Evolutionary conservation across 2,888 invertebrate genomes (phyloP), one percentile per base, ranked within the genome.

Genomic region (Leucophora obtusa): DNA sequence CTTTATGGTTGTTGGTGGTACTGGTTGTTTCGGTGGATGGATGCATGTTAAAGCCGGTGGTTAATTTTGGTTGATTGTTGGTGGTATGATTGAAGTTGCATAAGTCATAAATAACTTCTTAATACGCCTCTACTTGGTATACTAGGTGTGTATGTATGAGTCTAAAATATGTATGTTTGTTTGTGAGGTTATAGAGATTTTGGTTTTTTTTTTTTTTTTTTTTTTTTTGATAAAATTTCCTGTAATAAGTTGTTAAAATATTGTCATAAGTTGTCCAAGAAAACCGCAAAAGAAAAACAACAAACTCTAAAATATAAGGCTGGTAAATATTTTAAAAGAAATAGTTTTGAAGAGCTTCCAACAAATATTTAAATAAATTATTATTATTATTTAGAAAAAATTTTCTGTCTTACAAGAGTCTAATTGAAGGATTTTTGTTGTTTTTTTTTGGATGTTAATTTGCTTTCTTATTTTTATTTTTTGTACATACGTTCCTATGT

Each of bases 101-200:
- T 73, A 79, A 83, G 77, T 73, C 70, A 80, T 82, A 82, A 78
- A 82, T 83, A 76, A 79, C 71, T 83, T 82, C 82, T 82, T 82
- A 78, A 79, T 80, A 82, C 82, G 82, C 82, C 82, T 80, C 66
- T 68, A 28, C 53, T 51, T 21, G 6, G 53, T 24, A 69, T 47
- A n/a, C 15, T 28, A 28, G 28, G 28, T 28, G 54, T 28, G 10
- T 28, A 14, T 54, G 21, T 21, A 54, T 14, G 54, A 24, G 24
- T 24, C n/a, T 28, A 21, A 58, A 6, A 28, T 28, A 28, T 28
- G 28, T 28, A 28, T 28, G 7, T 3, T 6, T 28, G 4, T 38
- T 15, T 17, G 21, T 28, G 62, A 75, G 54, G 35, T 24, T 68
- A 62, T 50, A 60, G 5, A 33, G 65, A 62, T 63, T 74, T 66